Evolutionary conservation across 1,140 invertebrate genomes (phyloP).

Genomic region (Drosophila pachea): DNA sequence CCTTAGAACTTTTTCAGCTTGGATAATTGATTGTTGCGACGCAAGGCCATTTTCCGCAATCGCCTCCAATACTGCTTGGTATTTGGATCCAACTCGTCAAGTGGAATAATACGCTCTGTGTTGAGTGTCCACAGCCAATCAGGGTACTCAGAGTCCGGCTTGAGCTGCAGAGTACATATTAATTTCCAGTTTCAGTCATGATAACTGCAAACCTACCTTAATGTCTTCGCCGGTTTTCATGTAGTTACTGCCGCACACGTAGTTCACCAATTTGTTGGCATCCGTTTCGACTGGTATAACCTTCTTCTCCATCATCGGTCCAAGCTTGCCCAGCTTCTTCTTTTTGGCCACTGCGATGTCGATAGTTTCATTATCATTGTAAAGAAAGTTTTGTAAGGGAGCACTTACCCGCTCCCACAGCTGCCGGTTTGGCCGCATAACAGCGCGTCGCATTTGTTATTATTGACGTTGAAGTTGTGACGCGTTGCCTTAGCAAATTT

Average conservation of each 20-base stretch:
- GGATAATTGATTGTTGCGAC: constrained; percentile 82
- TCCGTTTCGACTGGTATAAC: constrained; percentile 92
- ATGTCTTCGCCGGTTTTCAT: constrained; percentile 89
- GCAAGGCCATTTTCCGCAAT: constrained; percentile 82
- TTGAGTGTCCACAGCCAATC: constrained; percentile 93
- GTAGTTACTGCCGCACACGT: constrained; percentile 93
- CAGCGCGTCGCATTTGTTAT: constrained; percentile 23
- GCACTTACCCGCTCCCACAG: constrained; percentile 42
- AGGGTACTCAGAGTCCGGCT: constrained; percentile 93
- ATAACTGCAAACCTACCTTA: constrained; percentile 79
- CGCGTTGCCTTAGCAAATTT: constrained; percentile 45
- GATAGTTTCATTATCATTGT: constrained; percentile 1
- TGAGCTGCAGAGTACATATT: constrained; percentile 80
- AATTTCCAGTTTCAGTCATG: too few relatives aligned
- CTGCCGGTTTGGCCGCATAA: constrained; percentile 64
- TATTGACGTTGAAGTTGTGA: constrained; percentile 27
- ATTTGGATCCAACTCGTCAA: constrained; percentile 89
- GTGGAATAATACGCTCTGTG: constrained; percentile 81
- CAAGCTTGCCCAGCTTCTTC: constrained; percentile 83
- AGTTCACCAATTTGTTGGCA: constrained; percentile 86
- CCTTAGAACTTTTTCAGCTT: constrained; percentile 81
- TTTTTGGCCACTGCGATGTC: constrained; percentile 67
- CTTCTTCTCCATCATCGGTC: constrained; percentile 84
- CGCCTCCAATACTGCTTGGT: constrained; percentile 90
- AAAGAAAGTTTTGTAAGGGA: background rate